phyloP scores from a whole-genome alignment of 2,888 invertebrate genomes.

The Drosophila ustulata region DNA sequence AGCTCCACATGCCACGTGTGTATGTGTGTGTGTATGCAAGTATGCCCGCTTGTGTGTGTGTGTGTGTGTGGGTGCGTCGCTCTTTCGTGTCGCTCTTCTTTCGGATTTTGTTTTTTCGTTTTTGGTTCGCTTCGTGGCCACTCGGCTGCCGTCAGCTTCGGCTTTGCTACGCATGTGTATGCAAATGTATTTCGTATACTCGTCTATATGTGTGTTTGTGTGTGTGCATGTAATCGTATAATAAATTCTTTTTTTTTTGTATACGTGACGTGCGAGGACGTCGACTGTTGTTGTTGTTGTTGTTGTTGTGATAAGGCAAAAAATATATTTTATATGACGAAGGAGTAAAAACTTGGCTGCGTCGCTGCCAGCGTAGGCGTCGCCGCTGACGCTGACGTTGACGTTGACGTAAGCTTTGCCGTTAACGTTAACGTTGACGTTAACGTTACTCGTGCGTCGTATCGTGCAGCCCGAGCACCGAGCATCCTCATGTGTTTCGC shows the following conservation, averaged over 20 bases:
- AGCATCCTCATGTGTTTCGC: conserved; percentile 72
- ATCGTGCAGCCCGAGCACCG: conserved; percentile 48
- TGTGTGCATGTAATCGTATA: conserved; percentile 30
- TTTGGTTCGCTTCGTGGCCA: conserved; percentile 51
- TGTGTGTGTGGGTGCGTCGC: conserved; percentile 61
- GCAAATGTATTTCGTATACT: conserved; percentile 68
- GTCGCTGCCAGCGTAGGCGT: conserved; percentile 48
- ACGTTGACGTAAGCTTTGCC: conserved; percentile 24
- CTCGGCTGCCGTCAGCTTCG: conserved; percentile 49
- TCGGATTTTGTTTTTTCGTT: conserved; percentile 21
- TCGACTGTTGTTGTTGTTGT: conserved; percentile 41
- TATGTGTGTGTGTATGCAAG: conserved; percentile 36
- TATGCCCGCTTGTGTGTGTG: conserved; percentile 30
- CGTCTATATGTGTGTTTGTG: background rate
- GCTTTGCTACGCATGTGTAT: conserved; percentile 77
- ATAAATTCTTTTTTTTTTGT: conserved; percentile 75
- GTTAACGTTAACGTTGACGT: conserved; percentile 18
- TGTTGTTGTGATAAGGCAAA: conserved; percentile 70
- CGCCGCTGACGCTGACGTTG: conserved; percentile 22
- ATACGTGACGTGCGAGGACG: conserved; percentile 80
- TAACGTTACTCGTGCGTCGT: conserved; percentile 45
- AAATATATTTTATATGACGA: conserved; percentile 76
- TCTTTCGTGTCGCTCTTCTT: conserved; percentile 69
- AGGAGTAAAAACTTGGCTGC: conserved; percentile 68
- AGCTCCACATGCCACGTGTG: conserved; percentile 73